A percentile compares a stretch with the other conserved stretches of the same genome.
phyloP scores from a whole-genome alignment of 2,113 vertebrate genomes.

The Campylomormyrus tamandua region DNA sequence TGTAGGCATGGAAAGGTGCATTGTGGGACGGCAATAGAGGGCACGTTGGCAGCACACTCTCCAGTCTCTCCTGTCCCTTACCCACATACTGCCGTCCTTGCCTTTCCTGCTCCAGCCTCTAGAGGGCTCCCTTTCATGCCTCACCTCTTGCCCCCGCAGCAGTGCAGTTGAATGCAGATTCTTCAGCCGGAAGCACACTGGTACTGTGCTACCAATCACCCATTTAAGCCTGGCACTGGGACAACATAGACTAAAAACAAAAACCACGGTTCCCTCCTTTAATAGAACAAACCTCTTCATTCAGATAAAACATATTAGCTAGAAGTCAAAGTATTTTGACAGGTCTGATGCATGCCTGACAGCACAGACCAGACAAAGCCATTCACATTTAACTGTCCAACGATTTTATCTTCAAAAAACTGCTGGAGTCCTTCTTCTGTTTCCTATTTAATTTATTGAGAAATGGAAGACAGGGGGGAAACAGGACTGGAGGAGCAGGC shows the following conservation, averaged over 20 bases:
- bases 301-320: neutral
- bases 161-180: constrained; percentile 33
- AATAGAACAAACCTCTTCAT: constrained; percentile 25
- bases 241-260: neutral
- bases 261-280: constrained; percentile 46
- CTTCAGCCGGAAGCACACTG: neutral
- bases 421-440: neutral
- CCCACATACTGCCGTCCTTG: neutral
- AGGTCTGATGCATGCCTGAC: neutral
- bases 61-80: neutral
- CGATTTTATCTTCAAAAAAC: neutral
- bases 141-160: constrained; percentile 32
- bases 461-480: neutral
- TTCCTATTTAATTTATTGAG: neutral
- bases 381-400: neutral
- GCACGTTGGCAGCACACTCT: neutral
- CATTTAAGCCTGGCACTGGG: neutral
- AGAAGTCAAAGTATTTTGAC: constrained; percentile 14
- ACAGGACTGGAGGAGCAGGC: neutral
- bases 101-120: neutral
- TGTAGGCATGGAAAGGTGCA: neutral
- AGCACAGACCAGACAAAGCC: neutral
- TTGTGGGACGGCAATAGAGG: neutral
- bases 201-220: constrained; percentile 35
- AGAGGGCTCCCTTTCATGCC: constrained; percentile 30